phyloP scores from a whole-genome alignment of 2,113 vertebrate genomes.

The Catagonus wagneri region DNA sequence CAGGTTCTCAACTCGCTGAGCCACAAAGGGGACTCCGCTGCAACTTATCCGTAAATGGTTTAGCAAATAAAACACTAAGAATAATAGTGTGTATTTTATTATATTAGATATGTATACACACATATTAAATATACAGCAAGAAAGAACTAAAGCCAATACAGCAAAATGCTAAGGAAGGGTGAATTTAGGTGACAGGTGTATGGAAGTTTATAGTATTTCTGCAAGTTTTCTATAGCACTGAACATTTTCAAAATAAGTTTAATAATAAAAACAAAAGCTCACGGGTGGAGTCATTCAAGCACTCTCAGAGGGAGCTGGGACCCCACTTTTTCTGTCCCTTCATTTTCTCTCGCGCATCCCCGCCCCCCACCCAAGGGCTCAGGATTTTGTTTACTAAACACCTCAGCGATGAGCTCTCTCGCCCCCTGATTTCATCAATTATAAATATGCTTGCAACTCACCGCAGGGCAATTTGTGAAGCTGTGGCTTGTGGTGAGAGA shows the following conservation, averaged over 20 bases:
- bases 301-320: neutral
- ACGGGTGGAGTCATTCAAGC: neutral
- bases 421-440: conserved; percentile 67
- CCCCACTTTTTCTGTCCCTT: no score
- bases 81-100: neutral
- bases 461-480: conserved; percentile 53
- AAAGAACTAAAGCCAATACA: neutral
- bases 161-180: neutral
- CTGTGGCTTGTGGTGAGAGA: conserved; percentile 49
- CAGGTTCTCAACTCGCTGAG: no score
- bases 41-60: neutral
- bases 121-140: neutral
- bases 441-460: conserved; percentile 62
- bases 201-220: neutral
- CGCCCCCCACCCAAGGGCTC: neutral
- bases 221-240: neutral
- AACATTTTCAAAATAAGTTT: conserved; percentile 15
- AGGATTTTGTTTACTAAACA: conserved; percentile 67
- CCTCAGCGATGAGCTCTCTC: neutral
- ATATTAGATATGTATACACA: neutral
- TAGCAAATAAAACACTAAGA: neutral
- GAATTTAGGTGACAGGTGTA: neutral
- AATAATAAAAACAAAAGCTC: neutral
- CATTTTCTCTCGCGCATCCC: neutral
- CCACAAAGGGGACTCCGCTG: neutral